Evolutionary conservation across 2,113 vertebrate species (phyloP).

Genomic region (Seriola quinqueradiata): DNA sequence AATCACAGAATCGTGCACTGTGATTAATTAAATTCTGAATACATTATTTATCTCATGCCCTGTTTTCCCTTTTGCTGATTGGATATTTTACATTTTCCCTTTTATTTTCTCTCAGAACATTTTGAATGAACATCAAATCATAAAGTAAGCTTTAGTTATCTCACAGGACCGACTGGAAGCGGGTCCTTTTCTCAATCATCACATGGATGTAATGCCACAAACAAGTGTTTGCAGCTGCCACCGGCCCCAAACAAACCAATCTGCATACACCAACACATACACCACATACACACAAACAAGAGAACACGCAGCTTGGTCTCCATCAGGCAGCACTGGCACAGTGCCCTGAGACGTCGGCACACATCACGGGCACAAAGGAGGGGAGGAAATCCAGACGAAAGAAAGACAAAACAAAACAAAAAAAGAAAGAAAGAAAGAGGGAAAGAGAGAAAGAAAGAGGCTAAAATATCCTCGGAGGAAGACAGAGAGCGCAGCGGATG

Average conservation of each 20-base stretch:
- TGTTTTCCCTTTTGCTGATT: conserved; percentile 15
- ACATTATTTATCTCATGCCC: background rate
- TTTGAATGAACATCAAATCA: background rate
- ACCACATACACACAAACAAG: conserved; percentile 24
- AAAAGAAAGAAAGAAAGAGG: conserved; percentile 30
- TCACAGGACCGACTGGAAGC: background rate
- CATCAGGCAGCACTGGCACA: conserved; percentile 75
- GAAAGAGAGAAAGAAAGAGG: conserved; percentile 31
- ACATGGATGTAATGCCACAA: conserved; percentile 64
- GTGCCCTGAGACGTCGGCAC: conserved; percentile 77
- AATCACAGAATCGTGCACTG: background rate
- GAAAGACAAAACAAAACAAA: conserved; percentile 34
- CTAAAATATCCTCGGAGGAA: conserved; percentile 46
- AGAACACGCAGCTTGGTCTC: conserved; percentile 53
- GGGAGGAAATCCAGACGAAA: conserved; percentile 59
- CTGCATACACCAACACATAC: conserved; percentile 68
- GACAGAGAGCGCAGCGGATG: conserved; percentile 37
- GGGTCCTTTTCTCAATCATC: conserved; percentile 49
- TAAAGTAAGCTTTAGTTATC: conserved; percentile 7
- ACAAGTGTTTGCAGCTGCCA: conserved; percentile 82
- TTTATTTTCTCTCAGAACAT: background rate
- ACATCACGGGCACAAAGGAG: conserved; percentile 77
- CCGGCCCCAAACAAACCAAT: conserved; percentile 80
- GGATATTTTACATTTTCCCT: background rate
- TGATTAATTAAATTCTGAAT: background rate